Percentiles rank a stretch among this genome's conserved stretches.
phyloP scores from a whole-genome alignment of 1,140 invertebrate species.

The Neodiprion pinetum region DNA sequence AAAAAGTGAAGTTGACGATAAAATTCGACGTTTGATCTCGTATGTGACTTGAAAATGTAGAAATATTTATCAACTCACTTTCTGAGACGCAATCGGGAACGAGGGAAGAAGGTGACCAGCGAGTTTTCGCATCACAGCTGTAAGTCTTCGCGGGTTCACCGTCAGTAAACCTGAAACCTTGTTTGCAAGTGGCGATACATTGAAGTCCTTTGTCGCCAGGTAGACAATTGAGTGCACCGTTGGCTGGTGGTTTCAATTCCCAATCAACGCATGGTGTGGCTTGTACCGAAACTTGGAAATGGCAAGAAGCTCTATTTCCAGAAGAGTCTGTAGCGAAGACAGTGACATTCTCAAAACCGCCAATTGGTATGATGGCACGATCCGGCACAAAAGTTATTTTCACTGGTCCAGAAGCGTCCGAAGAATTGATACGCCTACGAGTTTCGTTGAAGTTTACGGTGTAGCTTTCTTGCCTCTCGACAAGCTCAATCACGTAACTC shows the following conservation, averaged over 20 bases:
- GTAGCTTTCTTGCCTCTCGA: slow-evolving; percentile 89
- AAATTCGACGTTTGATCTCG: slow-evolving; percentile 7
- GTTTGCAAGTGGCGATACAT: slow-evolving; percentile 90
- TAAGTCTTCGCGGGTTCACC: slow-evolving; percentile 87
- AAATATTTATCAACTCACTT: slow-evolving; percentile 62
- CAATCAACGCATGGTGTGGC: slow-evolving; percentile 94
- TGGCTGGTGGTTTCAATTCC: slow-evolving; percentile 87
- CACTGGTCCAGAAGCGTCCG: slow-evolving; percentile 90
- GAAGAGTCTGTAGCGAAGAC: slow-evolving; percentile 88
- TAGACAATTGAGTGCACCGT: slow-evolving; percentile 88
- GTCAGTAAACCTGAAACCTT: slow-evolving; percentile 92
- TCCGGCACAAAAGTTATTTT: slow-evolving; percentile 84
- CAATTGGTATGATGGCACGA: slow-evolving; percentile 84
- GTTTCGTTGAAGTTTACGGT: slow-evolving; percentile 94
- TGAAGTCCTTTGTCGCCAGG: slow-evolving; percentile 82
- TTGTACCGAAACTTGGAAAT: slow-evolving; percentile 95
- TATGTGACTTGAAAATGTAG: not conserved
- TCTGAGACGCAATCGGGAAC: slow-evolving; percentile 94
- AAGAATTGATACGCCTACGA: slow-evolving; percentile 81
- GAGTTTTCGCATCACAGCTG: slow-evolving; percentile 77
- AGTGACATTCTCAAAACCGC: slow-evolving; percentile 94
- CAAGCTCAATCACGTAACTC: slow-evolving; percentile 92
- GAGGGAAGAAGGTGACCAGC: slow-evolving; percentile 84
- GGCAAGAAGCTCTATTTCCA: slow-evolving; percentile 88
- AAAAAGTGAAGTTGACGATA: slow-evolving; percentile 40